Evolutionary conservation across 2,113 vertebrate genomes (phyloP).

Genomic region (Fregetta grallaria): DNA sequence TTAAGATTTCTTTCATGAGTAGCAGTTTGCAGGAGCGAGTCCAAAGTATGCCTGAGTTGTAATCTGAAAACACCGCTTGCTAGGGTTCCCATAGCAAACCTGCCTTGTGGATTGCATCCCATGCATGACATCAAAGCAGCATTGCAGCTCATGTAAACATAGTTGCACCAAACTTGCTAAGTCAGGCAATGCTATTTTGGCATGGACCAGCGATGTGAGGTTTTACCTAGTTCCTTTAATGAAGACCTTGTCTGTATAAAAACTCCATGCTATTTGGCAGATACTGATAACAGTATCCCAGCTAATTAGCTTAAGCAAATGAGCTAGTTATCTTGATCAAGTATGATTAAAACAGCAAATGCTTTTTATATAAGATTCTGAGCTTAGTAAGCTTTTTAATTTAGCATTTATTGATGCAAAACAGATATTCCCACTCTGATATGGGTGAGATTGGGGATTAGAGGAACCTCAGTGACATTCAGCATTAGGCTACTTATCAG

Average conservation of each 20-base stretch:
- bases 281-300: neutral
- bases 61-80: neutral
- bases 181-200: neutral
- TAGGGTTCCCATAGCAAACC: neutral
- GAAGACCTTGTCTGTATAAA: neutral
- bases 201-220: fast-evolving
- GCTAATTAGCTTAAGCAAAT: neutral
- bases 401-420: neutral
- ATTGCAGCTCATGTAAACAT: neutral
- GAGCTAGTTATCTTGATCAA: neutral
- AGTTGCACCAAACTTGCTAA: neutral
- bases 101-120: no score
- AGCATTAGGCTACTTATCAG: neutral
- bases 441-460: neutral
- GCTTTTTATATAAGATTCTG: neutral
- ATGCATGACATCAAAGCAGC: neutral
- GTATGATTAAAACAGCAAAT: neutral
- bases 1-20: neutral
- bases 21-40: neutral
- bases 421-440: neutral
- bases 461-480: neutral
- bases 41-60: neutral
- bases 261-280: neutral
- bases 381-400: neutral
- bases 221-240: neutral